Base-by-base conservation (phyloP, 1,140 invertebrate genomes). In the Atta colombica region DNA sequence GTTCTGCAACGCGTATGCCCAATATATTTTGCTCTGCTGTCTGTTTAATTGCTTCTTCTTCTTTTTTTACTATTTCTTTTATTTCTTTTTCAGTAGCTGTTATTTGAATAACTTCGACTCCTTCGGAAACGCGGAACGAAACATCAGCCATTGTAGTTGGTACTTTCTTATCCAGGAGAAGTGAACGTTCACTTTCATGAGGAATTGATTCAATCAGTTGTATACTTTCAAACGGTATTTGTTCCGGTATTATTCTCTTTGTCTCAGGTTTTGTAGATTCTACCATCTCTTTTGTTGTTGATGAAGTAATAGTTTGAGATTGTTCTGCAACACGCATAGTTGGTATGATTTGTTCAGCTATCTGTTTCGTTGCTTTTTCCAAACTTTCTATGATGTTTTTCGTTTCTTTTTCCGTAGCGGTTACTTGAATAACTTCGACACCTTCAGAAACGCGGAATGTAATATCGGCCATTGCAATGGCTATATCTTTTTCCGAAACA, bases 321-420 rank as follows among this genome's bases (percentile, higher is more conserved):
- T 91, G 90, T 88, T 94, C 86, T 28, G 92, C 92, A 7, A 92
- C 93, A 16, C 81, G 91, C 63, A 91, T 86, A 51, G 93, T 92
- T 2, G 81, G 16, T 8, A 95, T 71, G 63, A 74, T 92, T 14
- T 89, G 80, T 65, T 93, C 87, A 4, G 94, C 94, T 18, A 49
- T 89, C 78, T 94, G 92, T 77, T 92, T 80, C 39, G 39, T 45
- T 53, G 92, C 89, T 63, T 87, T 87, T 35, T 95, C 91, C 4
- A 82, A 84, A 0, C 91, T 93, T 86, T 92, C 93, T 4, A 94
- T 88, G 0, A 96, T 89, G 91, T 96, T 92, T 72, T 94, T 93
- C 1, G 90, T 87, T 90, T 95, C 94, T 58, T 94, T 94, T 81
- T 96, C 95, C 55, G 92, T 91, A 2, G 89, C 60, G 2, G 88